Evolutionary conservation across 2,113 vertebrate species (phyloP).

Genomic region (Tetraodon nigroviridis): DNA sequence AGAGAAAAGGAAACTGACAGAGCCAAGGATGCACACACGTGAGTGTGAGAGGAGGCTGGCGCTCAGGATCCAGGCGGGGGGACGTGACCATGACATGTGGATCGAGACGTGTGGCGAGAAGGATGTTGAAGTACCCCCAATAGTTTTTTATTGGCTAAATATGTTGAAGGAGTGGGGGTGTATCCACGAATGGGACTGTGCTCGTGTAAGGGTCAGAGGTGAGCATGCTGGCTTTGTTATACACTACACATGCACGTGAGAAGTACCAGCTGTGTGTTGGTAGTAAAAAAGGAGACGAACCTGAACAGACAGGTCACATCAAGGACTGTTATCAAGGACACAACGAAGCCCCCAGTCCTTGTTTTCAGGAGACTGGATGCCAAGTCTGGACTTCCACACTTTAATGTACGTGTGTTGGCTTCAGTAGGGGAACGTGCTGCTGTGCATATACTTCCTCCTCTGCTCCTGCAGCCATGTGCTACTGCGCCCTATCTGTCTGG

Average conservation of each 20-base stretch:
- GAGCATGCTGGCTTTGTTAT: slow-evolving; percentile 63
- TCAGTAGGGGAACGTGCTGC: not conserved
- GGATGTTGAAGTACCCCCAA: no score
- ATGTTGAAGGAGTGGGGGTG: not conserved
- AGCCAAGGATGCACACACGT: slow-evolving; percentile 11
- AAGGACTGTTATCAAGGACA: no score
- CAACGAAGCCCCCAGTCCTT: no score
- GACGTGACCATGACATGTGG: slow-evolving; percentile 38
- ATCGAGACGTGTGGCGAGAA: not conserved
- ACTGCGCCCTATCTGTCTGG: no score
- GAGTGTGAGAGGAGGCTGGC: slow-evolving; percentile 30
- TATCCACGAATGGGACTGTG: slow-evolving; percentile 28
- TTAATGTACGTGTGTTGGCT: no score
- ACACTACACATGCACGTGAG: slow-evolving; percentile 20
- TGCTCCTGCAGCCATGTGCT: not conserved
- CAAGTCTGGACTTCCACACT: no score
- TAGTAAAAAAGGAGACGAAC: slow-evolving; percentile 33
- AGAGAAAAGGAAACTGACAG: slow-evolving; percentile 17
- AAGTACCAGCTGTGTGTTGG: slow-evolving; percentile 21
- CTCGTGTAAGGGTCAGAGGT: slow-evolving; percentile 50
- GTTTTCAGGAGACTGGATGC: no score
- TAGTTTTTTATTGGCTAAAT: not conserved
- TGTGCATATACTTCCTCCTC: no score
- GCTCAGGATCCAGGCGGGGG: slow-evolving; percentile 23
- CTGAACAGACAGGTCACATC: not conserved